Base-by-base conservation (phyloP, 2,797 vertebrate species). In the Syngnathus rostellatus region DNA sequence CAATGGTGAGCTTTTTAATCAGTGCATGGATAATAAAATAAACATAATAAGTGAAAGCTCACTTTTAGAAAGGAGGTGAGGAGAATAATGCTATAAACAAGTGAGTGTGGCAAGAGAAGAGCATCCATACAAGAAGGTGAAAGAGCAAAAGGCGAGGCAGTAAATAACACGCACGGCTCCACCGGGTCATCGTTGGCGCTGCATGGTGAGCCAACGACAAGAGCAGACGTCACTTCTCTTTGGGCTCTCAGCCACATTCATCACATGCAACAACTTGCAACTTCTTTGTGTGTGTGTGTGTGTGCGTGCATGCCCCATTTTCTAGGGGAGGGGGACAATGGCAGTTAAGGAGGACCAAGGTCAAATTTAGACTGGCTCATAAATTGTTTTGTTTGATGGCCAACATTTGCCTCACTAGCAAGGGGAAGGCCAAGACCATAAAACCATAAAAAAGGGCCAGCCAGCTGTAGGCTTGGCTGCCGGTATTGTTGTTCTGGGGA, bases 311-410 rank as follows among this genome's bases (percentile, higher is more conserved):
- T 31, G 83, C 73, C 73, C 64, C 74, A 51, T 80, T 83, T 85
- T 84, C 73, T 78, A 67, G 84, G 53, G 59, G 39, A n/a, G 21
- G n/a, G 58, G 39, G 59, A 61, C 59, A 61, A 21, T 41, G 59
- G 60, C 83, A 79, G 80, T 90, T 89, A 89, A 81, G 82, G 78
- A 84, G 84, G 74, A 87, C 84, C 90, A 91, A 93, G 89, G 91
- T 92, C 90, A 93, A 91, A 91, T 89, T 82, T 90, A 89, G 87
- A 83, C 86, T 17, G 71, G 85, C 86, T 80, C 83, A 73, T 92
- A 91, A 91, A 92, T 91, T 82, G 78, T 84, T 83, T 85, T 86
- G 86, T 90, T 92, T 92, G 90, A 92, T 90, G 83, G 89, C 79
- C 85, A 86, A 88, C 83, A 80, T 91, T 91, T 90, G 84, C 83